phyloP scores from a whole-genome alignment of 1,140 invertebrate genomes.

The Drosophila sp. region DNA sequence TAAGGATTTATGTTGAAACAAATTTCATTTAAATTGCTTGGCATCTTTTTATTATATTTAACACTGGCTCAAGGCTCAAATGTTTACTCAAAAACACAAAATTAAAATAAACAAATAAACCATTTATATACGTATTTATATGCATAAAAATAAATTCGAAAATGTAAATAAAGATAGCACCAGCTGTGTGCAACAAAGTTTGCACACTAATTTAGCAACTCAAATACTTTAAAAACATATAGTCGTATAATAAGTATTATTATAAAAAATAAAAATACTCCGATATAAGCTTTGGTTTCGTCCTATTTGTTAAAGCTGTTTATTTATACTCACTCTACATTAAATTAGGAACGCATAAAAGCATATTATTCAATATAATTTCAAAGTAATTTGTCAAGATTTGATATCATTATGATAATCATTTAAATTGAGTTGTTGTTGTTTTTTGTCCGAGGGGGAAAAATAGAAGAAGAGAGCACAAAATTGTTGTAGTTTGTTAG shows the following conservation, averaged over 20 bases:
- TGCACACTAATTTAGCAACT: slow-evolving; percentile 22
- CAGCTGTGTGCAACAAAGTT: slow-evolving; percentile 30
- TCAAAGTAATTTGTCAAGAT: slow-evolving; percentile 59
- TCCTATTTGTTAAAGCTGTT: slow-evolving; percentile 27
- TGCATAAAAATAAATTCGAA: slow-evolving; percentile 7
- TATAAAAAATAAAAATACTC: slow-evolving; percentile 27
- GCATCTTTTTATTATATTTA: slow-evolving; percentile 1
- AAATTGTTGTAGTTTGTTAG: slow-evolving; percentile 68
- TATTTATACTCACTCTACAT: slow-evolving; percentile 73
- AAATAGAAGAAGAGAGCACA: slow-evolving; percentile 58
- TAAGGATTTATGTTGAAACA: slow-evolving; percentile 30
- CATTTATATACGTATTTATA: background rate
- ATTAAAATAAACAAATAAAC: background rate
- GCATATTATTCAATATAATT: slow-evolving; percentile 38
- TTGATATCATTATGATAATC: slow-evolving; percentile 54
- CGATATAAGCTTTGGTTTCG: slow-evolving; percentile 14
- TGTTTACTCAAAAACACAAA: slow-evolving; percentile 6
- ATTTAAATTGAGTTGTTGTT: slow-evolving; percentile 30
- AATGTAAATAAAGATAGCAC: slow-evolving; percentile 5
- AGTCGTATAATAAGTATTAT: slow-evolving; percentile 4
- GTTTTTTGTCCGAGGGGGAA: slow-evolving; percentile 36
- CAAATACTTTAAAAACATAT: slow-evolving; percentile 16
- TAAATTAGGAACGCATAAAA: slow-evolving; percentile 48
- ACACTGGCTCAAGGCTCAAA: slow-evolving; percentile 17
- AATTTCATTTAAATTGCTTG: background rate